These are phyloP conservation scores for Macropus fuliginosus DNA, from an alignment of 2,797 vertebrate genomes.

Conservation along the genomic window DNA sequence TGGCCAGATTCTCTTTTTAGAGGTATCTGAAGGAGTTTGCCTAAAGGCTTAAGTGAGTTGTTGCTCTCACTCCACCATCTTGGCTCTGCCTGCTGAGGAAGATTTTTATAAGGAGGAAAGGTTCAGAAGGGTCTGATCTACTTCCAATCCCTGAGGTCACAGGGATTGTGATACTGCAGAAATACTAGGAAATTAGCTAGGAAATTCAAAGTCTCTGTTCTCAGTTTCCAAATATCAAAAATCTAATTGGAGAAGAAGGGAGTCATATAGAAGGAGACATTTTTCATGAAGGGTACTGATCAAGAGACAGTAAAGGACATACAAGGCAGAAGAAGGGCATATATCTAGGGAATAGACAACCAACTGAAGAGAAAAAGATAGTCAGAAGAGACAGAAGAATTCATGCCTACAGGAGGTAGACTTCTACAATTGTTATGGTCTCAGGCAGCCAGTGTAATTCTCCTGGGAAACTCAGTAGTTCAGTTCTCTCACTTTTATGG, in stretches of 20 bases:
- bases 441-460: neutral
- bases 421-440: neutral
- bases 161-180: neutral
- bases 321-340: neutral
- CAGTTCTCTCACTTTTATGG: neutral
- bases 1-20: too few species aligned
- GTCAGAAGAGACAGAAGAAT: neutral
- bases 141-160: neutral
- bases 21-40: too few species aligned
- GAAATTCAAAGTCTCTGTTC: neutral
- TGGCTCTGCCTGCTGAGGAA: too few species aligned
- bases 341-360: neutral
- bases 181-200: too few species aligned
- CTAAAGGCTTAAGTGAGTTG: too few species aligned
- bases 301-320: neutral
- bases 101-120: neutral
- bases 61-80: too few species aligned
- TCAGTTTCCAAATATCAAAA: neutral
- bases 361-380: neutral
- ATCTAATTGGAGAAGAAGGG: neutral
- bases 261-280: neutral
- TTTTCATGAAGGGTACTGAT: neutral
- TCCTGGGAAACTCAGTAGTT: slow-evolving; percentile 32
- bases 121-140: neutral
- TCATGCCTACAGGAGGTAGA: neutral